Evolutionary conservation across 2,113 vertebrate genomes (phyloP).

Genomic region (Ceratotherium simum): DNA sequence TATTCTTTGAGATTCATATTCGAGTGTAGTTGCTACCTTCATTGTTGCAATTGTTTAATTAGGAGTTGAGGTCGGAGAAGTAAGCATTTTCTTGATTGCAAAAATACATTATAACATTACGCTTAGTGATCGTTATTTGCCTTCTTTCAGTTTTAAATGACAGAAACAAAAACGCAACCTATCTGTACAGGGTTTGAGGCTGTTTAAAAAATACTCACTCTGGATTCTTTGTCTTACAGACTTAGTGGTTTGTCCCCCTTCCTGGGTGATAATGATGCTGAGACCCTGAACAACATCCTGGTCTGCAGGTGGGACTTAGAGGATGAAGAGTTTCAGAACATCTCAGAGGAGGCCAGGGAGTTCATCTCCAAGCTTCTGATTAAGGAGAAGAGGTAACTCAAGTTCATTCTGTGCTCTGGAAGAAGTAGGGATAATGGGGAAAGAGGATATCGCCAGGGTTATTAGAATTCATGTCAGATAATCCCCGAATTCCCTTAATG

Average conservation of each 20-base stretch:
- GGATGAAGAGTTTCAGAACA: conserved; percentile 93
- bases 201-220: not conserved
- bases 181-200: not conserved
- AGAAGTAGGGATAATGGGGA: not conserved
- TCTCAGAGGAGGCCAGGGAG: conserved; percentile 96
- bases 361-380: conserved; percentile 97
- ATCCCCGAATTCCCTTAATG: not conserved
- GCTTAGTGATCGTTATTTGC: not conserved
- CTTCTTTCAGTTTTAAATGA: not conserved
- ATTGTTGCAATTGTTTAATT: not conserved
- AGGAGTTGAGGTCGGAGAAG: no score
- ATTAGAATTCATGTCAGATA: not conserved
- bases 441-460: not conserved
- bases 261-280: conserved; percentile 96
- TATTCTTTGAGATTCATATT: not conserved
- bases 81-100: not conserved
- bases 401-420: not conserved
- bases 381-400: conserved; percentile 95
- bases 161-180: not conserved
- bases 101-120: not conserved
- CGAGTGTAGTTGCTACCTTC: not conserved
- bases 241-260: conserved; percentile 97
- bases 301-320: conserved; percentile 97
- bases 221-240: conserved; percentile 81
- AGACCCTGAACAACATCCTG: conserved; percentile 97